Base-by-base conservation (phyloP, 2,888 invertebrate species). In the Drosophila bunnanda region DNA sequence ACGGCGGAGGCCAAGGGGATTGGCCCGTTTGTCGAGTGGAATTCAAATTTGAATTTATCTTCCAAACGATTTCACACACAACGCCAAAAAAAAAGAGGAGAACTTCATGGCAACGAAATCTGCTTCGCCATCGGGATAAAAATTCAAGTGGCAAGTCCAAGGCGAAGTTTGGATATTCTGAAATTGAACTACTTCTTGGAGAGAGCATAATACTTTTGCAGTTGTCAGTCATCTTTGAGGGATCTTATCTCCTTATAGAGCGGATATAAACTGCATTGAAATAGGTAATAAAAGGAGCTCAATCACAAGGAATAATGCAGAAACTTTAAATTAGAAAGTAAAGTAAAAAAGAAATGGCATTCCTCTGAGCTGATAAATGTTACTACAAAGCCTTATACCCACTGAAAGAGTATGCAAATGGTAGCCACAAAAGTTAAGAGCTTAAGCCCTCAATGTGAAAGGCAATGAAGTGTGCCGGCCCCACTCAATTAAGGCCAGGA, bases 41-140 rank as follows among this genome's bases (percentile, higher is more conserved):
- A 73, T 75, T 82, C 62, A 85, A 82, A 82, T 80, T 82, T 77
- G 73, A 80, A 86, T 82, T 85, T 85, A 85, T 82, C 83, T 80
- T 85, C 58, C 71, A 76, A 55, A 65, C 68, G 79, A 85, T 75
- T 85, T 80, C 79, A 68, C 83, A 67, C 68, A 46, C 32, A 46
- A 30, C 44, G 46, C 46, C 28, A n/a, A 46, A 12, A 46, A 28
- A 28, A n/a, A 52, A 50, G 9, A 20, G 22, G 20, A 34, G 39
- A 44, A 53, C 52, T 34, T 69, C 69, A 38, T 59, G 53, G 69
- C 69, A 69, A 69, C 59, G 46, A 41, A 44, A 50, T 50, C 64
- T n/a, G 59, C n/a, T 20, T 9, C 20, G 54, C 30, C 30, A 22
- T 8, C 38, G 32, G 2, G 25, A 64, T 60, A 60, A 60, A 60